These are phyloP conservation scores for Gonatopus flavifemur DNA, from an alignment of 1,140 invertebrate genomes.

Conservation along the genomic window DNA sequence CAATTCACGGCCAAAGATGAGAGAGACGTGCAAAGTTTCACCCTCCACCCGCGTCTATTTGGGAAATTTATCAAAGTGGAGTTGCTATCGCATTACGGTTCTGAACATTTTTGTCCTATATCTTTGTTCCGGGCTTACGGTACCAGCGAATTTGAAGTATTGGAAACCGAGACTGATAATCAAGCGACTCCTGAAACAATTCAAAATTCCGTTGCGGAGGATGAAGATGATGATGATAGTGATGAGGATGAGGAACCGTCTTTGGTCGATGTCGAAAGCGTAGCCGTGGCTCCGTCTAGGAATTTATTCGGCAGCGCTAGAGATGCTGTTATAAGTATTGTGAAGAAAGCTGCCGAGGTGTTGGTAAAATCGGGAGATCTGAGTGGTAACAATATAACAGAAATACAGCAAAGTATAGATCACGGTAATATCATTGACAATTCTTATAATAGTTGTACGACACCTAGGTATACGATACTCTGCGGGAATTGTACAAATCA, in stretches of 20 bases:
- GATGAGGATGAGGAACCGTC: conserved; percentile 56
- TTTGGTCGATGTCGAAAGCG: conserved; percentile 48
- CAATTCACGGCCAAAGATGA: conserved; percentile 86
- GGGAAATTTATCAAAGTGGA: conserved; percentile 94
- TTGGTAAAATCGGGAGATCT: conserved; percentile 70
- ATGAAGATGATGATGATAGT: conserved; percentile 67
- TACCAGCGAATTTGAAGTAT: conserved; percentile 86
- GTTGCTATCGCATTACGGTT: conserved; percentile 89
- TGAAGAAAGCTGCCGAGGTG: conserved; percentile 84
- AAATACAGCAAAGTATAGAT: conserved; percentile 48
- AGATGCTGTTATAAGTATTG: conserved; percentile 83
- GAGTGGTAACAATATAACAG: conserved; percentile 55
- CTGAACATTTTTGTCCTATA: conserved; percentile 96
- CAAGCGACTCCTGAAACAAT: conserved; percentile 51
- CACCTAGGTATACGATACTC: conserved; percentile 69
- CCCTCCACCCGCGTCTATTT: conserved; percentile 77
- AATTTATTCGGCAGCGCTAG: conserved; percentile 83
- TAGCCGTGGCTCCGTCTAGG: too few species aligned
- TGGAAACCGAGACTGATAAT: conserved; percentile 73
- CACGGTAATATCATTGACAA: conserved; percentile 25
- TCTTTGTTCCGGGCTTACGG: conserved; percentile 90
- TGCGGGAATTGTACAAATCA: conserved; percentile 72
- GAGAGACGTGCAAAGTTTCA: conserved; percentile 85
- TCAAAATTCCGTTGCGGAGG: conserved; percentile 58
- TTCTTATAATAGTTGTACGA: conserved; percentile 55